Conservation (phyloP, 2,797 vertebrate genomes). For the Siniperca obscura region DNA sequence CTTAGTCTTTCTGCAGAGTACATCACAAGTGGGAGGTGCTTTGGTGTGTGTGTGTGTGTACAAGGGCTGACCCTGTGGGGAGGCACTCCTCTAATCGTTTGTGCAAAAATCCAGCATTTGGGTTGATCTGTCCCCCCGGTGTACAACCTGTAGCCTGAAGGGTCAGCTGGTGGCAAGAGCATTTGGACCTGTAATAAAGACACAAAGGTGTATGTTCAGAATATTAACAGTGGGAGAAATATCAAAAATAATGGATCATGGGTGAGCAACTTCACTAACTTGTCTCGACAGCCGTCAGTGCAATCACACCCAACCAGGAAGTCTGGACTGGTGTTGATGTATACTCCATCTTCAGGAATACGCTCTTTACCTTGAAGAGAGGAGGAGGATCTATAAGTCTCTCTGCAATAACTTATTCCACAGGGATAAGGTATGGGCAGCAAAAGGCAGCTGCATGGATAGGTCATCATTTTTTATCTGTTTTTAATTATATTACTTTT, state of each 20-base stretch:
- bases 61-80: conserved; percentile 91
- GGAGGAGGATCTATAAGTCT: neutral
- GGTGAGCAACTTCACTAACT: conserved; percentile 83
- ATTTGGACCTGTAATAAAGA: conserved; percentile 88
- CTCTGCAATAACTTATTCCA: neutral
- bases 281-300: conserved; percentile 95
- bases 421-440: neutral
- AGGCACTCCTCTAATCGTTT: conserved; percentile 97
- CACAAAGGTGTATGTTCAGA: conserved; percentile 3
- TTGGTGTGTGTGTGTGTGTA: conserved; percentile 31
- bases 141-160: conserved; percentile 95
- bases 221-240: neutral
- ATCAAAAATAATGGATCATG: neutral
- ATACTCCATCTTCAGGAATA: conserved; percentile 94
- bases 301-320: conserved; percentile 98
- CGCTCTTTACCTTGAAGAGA: conserved; percentile 86
- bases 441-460: neutral
- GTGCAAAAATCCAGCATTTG: conserved; percentile 90
- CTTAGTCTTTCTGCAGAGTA: neutral
- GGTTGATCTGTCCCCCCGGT: conserved; percentile 91
- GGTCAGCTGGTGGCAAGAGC: conserved; percentile 96
- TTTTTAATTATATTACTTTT: neutral
- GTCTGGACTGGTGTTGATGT: conserved; percentile 93
- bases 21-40: neutral
- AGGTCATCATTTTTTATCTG: neutral